phyloP scores from a whole-genome alignment of 2,888 invertebrate species.

The Trachelus tabidus region DNA sequence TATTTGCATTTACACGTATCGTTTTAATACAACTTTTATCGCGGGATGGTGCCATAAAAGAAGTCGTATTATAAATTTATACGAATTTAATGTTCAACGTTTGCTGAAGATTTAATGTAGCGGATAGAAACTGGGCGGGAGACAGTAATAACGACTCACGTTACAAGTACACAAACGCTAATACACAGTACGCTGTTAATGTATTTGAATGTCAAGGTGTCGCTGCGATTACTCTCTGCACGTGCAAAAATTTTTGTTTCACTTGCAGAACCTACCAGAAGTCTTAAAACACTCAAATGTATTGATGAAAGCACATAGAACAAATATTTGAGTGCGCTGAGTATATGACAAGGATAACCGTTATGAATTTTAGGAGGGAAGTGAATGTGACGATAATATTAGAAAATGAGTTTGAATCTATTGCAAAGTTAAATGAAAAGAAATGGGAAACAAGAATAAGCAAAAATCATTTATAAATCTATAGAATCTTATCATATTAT shows the following conservation, averaged over 20 bases:
- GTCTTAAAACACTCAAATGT: not conserved
- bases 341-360: not conserved
- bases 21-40: no score
- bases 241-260: not conserved
- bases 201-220: not conserved
- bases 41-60: no score
- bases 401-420: not conserved
- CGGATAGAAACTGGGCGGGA: not conserved
- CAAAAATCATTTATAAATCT: not conserved
- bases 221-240: not conserved
- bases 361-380: not conserved
- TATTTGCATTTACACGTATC: no score
- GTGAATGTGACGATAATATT: not conserved
- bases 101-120: no score
- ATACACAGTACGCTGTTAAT: not conserved
- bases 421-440: not conserved
- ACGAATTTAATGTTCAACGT: no score
- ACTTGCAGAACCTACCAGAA: not conserved
- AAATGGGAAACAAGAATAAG: not conserved
- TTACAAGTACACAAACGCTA: not conserved
- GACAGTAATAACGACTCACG: not conserved
- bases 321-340: not conserved
- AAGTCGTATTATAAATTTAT: no score
- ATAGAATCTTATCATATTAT: not conserved
- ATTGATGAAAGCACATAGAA: not conserved